phyloP scores from a whole-genome alignment of 2,797 vertebrate species.

The Cyprinella venusta region DNA sequence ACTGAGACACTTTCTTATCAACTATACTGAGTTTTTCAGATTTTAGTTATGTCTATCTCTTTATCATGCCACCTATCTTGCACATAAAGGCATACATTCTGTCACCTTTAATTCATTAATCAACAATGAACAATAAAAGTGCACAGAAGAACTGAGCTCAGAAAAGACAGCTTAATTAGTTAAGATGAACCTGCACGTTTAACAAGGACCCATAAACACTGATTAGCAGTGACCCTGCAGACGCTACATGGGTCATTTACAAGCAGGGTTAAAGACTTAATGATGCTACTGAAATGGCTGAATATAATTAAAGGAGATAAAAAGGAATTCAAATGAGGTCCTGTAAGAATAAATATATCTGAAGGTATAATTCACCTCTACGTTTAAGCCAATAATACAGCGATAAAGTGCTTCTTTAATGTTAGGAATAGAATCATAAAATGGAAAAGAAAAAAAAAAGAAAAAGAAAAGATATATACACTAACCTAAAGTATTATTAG shows the following conservation, averaged over 20 bases:
- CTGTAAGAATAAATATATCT: not conserved
- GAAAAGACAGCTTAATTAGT: slow-evolving; percentile 46
- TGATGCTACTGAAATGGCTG: slow-evolving; percentile 32
- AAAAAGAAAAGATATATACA: too few species aligned
- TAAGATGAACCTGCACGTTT: slow-evolving; percentile 36
- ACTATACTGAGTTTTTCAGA: not conserved
- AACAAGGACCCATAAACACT: slow-evolving; percentile 42
- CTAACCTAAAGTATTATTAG: too few species aligned
- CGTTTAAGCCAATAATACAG: not conserved
- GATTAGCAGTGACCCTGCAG: slow-evolving; percentile 38
- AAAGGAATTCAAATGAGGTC: slow-evolving; percentile 34
- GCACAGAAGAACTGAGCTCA: not conserved
- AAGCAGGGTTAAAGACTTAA: slow-evolving; percentile 48
- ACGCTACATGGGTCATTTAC: slow-evolving; percentile 35
- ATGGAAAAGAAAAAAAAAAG: not conserved
- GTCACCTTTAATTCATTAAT: slow-evolving; percentile 17
- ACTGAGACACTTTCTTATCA: not conserved
- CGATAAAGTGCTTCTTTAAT: not conserved
- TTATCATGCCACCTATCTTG: slow-evolving; percentile 9
- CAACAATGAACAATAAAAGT: not conserved
- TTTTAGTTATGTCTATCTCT: not conserved
- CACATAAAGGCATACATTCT: not conserved
- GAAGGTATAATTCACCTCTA: not conserved
- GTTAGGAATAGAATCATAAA: not conserved
- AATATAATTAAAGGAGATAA: slow-evolving; percentile 40